These are phyloP conservation scores for Drosophila biarmipes DNA, from an alignment of 1,140 invertebrate genomes.

Conservation along the genomic window DNA sequence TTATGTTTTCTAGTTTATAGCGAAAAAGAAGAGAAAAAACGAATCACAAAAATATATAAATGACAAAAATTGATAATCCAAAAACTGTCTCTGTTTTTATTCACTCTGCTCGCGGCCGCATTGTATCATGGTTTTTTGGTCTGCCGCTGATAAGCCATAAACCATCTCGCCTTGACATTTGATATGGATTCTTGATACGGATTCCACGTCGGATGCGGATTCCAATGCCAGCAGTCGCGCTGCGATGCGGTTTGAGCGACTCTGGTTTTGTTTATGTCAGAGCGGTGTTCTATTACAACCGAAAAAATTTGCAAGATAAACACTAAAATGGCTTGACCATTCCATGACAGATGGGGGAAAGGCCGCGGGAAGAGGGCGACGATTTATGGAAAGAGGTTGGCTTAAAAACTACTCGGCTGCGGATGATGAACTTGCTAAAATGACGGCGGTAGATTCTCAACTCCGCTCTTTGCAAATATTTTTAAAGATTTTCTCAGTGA, in stretches of 20 bases:
- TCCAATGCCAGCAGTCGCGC: slow-evolving; percentile 33
- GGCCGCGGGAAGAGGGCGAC: neutral
- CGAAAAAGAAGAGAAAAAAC: slow-evolving; percentile 36
- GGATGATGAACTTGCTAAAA: neutral
- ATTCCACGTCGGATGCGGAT: slow-evolving; percentile 28
- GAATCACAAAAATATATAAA: slow-evolving; percentile 64
- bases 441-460: neutral
- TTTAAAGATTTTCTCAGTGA: neutral
- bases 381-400: slow-evolving; percentile 13
- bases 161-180: slow-evolving; percentile 69
- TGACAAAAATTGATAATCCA: slow-evolving; percentile 66
- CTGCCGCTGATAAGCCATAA: slow-evolving; percentile 69
- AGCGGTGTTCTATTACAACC: slow-evolving; percentile 45
- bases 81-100: slow-evolving; percentile 36
- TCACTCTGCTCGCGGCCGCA: slow-evolving; percentile 11
- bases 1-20: slow-evolving; percentile 82
- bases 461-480: neutral
- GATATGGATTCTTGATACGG: slow-evolving; percentile 48
- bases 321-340: slow-evolving; percentile 13
- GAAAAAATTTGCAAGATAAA: slow-evolving; percentile 42
- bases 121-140: slow-evolving; percentile 37
- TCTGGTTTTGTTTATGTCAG: slow-evolving; percentile 51
- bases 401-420: neutral
- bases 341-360: slow-evolving; percentile 23
- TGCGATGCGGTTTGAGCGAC: slow-evolving; percentile 34